Evolutionary conservation across 2,888 invertebrate genomes (phyloP), one percentile per base, ranked within the genome.

Genomic region (Macrosiphum euphorbiae): DNA sequence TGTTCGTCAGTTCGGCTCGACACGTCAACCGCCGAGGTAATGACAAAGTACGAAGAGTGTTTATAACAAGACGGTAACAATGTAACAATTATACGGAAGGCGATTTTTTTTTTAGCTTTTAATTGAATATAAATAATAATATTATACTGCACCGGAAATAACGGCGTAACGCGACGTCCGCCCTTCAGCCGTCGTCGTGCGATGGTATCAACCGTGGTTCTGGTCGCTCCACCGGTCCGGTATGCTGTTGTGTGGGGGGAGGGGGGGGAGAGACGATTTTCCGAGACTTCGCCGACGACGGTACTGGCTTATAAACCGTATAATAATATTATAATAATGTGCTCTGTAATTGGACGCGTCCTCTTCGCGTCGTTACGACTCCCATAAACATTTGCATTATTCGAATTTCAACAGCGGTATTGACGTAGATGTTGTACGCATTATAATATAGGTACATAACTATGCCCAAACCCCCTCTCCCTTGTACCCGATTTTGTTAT

Each of bases 381-480:
- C 67, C 67, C n/a, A 67, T 67, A 67, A 67, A 67, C 67, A 67
- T 67, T 67, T 67, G 67, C 67, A 67, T 67, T 67, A 67, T 67
- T 67, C 35, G 67, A 67, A 67, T 67, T 67, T 67, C 67, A 67
- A n/a, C 44, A 47, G 47, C 67, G 35, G 16, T 35, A 35, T 67
- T 67, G 67, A 67, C n/a, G 67, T 67, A 20, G 67, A 67, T 16
- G 35, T 67, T 67, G n/a, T 67, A 35, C 0, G 52, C 20, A 47
- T 47, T 47, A 47, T 47, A 47, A 47, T 47, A 47, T 47, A 47
- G 47, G 11, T 47, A 11, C 11, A 52, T 4, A 52, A 13, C 52
- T 52, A 44, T 44, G 0, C 4, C 55, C 35, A 16, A 35, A n/a
- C 16, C 16, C n/a, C 1, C 67, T n/a, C 67, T 5, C n/a, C 16